These are phyloP conservation scores for Cassiopea andromeda DNA, from an alignment of 30 jellyfish, hydroid and myxozoan species.

Conservation along the genomic window DNA sequence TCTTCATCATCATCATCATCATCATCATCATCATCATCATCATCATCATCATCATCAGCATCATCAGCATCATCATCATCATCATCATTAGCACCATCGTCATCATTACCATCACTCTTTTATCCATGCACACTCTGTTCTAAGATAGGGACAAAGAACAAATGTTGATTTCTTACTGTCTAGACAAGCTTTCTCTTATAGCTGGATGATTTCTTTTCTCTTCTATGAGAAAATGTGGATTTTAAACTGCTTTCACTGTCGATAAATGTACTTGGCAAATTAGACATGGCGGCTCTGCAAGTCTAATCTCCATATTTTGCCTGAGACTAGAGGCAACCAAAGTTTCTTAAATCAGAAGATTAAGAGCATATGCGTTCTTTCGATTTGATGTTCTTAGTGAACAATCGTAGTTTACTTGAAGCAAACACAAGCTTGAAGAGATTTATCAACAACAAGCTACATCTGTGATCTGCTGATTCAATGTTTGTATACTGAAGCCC, in stretches of 20 bases:
- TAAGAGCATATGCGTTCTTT: not conserved
- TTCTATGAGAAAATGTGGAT: not conserved
- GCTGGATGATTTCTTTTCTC: no score
- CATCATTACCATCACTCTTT: not conserved
- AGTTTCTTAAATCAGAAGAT: not conserved
- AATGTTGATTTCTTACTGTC: no score
- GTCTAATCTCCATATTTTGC: not conserved
- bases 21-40: not conserved
- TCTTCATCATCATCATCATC: not conserved
- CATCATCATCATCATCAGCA: not conserved
- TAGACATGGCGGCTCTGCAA: not conserved
- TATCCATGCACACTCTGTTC: no score
- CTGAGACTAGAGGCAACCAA: not conserved
- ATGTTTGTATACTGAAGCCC: not conserved
- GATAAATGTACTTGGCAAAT: not conserved
- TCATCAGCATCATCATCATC: not conserved
- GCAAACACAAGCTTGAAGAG: constrained; percentile 14
- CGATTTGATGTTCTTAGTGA: not conserved
- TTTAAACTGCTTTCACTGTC: not conserved
- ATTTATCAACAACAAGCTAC: not conserved
- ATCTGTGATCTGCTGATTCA: constrained; percentile 4
- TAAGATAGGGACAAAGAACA: no score
- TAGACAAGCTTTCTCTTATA: no score
- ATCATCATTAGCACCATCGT: no score
- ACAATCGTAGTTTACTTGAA: not conserved